A percentile compares a stretch with the other conserved stretches of the same genome.
These are phyloP conservation scores for Melanostigma gelatinosum DNA, from an alignment of 2,113 vertebrate species.

Conservation along the genomic window DNA sequence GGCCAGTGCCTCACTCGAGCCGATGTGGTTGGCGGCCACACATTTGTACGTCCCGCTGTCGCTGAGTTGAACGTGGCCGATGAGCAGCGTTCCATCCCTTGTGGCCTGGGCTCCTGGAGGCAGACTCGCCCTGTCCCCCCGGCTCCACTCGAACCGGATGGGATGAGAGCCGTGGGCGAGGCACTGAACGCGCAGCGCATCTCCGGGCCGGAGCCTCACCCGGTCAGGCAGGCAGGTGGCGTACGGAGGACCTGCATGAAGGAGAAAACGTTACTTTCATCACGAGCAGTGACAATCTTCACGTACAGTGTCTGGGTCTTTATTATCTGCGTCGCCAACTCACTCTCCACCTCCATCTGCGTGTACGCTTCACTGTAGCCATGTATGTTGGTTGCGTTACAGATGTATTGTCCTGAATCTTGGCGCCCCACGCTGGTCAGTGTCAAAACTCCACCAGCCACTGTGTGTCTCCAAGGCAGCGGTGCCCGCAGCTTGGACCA, in stretches of 20 bases:
- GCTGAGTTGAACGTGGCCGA: conserved; percentile 50
- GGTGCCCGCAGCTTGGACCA: conserved; percentile 97
- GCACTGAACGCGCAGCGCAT: conserved; percentile 87
- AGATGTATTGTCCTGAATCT: conserved; percentile 98
- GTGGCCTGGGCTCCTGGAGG: conserved; percentile 60
- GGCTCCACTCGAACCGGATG: conserved; percentile 87
- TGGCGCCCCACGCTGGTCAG: conserved; percentile 91
- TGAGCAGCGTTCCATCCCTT: conserved; percentile 78
- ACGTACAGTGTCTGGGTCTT: background rate
- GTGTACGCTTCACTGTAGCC: conserved; percentile 88
- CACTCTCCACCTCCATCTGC: conserved; percentile 93
- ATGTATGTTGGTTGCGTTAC: conserved; percentile 87
- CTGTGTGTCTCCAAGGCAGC: conserved; percentile 92
- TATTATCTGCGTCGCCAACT: conserved; percentile 61
- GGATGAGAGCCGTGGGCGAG: conserved; percentile 93
- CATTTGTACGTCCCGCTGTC: conserved; percentile 92
- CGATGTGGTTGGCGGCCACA: conserved; percentile 88
- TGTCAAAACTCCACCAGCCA: conserved; percentile 83
- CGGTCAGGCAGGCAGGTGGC: conserved; percentile 89
- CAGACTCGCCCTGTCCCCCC: conserved; percentile 80
- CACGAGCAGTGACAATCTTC: background rate
- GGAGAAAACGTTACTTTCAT: background rate
- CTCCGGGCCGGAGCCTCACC: conserved; percentile 75
- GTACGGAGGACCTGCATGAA: conserved; percentile 87
- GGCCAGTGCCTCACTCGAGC: conserved; percentile 82